These are phyloP conservation scores for Xestia rhomboidea DNA, from an alignment of 2,888 invertebrate species.

Conservation along the genomic window DNA sequence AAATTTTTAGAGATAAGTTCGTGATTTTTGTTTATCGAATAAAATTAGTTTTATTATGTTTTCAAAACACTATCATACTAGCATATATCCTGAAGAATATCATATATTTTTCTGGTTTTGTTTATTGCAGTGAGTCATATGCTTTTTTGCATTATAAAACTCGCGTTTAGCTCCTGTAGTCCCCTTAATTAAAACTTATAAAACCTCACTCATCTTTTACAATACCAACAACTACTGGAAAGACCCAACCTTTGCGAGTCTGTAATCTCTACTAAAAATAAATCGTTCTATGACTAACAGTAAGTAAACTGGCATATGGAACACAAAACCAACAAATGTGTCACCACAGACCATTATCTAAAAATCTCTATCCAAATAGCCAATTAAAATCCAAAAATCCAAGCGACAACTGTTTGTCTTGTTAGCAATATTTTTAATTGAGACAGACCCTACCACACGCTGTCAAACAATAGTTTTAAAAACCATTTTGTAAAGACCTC, in stretches of 20 bases:
- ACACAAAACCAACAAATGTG: slow-evolving; percentile 52
- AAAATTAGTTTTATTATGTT: too few species aligned
- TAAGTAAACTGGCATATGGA: slow-evolving; percentile 44
- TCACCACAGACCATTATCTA: slow-evolving; percentile 72
- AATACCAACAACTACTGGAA: neutral
- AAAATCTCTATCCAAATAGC: slow-evolving; percentile 84
- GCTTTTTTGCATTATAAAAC: too few species aligned
- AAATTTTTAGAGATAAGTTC: too few species aligned
- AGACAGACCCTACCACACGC: slow-evolving; percentile 82
- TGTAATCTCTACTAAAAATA: neutral
- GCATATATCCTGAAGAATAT: too few species aligned
- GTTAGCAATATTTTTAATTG: slow-evolving; percentile 90
- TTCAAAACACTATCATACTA: too few species aligned
- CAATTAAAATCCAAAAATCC: slow-evolving; percentile 86
- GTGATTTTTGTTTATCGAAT: too few species aligned
- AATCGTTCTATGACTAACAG: neutral
- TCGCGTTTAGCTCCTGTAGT: too few species aligned
- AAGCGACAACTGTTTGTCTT: slow-evolving; percentile 88
- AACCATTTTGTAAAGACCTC: slow-evolving; percentile 70
- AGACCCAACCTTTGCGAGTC: neutral
- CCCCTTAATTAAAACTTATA: too few species aligned
- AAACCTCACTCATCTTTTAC: neutral
- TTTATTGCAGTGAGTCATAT: too few species aligned
- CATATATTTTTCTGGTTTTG: too few species aligned
- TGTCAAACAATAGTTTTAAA: slow-evolving; percentile 84